Evolutionary conservation across 2,888 invertebrate genomes (phyloP), one percentile per base, ranked within the genome.

Genomic region (Lepidocyrtoides sp.): DNA sequence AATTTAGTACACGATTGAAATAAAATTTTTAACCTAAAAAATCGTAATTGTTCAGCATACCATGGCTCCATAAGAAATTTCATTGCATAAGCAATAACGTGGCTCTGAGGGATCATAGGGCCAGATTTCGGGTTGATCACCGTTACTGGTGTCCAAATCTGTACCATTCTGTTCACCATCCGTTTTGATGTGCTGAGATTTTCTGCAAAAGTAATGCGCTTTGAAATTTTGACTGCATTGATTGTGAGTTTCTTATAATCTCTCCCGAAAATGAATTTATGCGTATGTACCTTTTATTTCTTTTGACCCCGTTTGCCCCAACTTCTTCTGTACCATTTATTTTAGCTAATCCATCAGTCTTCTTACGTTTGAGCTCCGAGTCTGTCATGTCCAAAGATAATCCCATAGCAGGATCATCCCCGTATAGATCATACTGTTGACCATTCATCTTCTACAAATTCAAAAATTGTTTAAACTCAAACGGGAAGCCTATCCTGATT

Each of bases 11-110:
- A n/a, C 23, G 14, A 81, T 23, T 51, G 12, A 79, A 54, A n/a
- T 1, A 54, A 29, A 29, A 20, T 3, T 12, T 36, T 69, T 4
- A n/a, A n/a, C n/a, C n/a, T n/a, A n/a, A n/a, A n/a, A n/a, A n/a
- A n/a, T n/a, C n/a, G n/a, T n/a, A 36, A 36, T 32, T 99, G 96
- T 99, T 99, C n/a, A n/a, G 96, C 99, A 99, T 63, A 99, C 99
- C 99, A 99, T 99, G 95, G 99, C 98, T 0, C 99, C 99, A 95
- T 99, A 99, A 20, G 63, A 60, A 48, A 90, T 75, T 79, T 90
- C 63, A 96, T 99, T 99, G 95, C 99, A 99, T 94, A 99, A 97
- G 95, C 99, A 99, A 95, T 99, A 99, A 94, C 98, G 96, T 0
- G 99, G 99, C 95, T 99, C 99, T 95, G 99, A 98, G 3, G 90